Base-by-base conservation (phyloP, 2,888 invertebrate genomes). In the Brachypterus glaber region DNA sequence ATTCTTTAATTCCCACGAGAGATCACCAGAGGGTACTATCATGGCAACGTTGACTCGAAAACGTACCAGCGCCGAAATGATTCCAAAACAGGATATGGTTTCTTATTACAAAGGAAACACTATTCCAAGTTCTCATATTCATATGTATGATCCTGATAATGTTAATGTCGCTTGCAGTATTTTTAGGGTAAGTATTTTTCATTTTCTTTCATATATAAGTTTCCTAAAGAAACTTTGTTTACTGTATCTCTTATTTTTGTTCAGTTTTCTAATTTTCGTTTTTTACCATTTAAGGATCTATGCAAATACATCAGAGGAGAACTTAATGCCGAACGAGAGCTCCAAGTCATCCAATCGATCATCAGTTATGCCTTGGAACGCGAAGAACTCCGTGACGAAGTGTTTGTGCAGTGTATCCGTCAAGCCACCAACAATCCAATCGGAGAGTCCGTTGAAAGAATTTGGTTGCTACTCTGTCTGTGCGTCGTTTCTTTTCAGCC, bases 101-200 rank as follows among this genome's bases (percentile, higher is more conserved):
- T 82, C 81, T 0, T 93, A 83, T 61, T 86, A 87, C 60, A 86
- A 89, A 59, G 83, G 82, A 29, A 85, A 83, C 55, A 80, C 82
- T 40, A 93, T 95, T 50, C 88, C 91, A 1, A 89, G 86, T 35
- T 92, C 93, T 0, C 93, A 93, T 64, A 84, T 95, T 54, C 91
- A 91, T 56, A 78, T 95, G 72, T 91, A 92, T 60, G 93, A 95
- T 68, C 90, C 92, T 0, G 92, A 93, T 61, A 93, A 93, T 62
- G 80, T 92, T 24, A 80, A 83, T 33, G 76, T 90, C 1, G 90
- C 93, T 3, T 90, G 92, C 55, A 82, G 77, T 47, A 84, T 91
- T 46, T 95, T 93, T 64, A 77, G 90, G 66, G 91, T 90, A 67
- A 76, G 76, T 64, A 21, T 26, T n/a, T n/a, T n/a, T n/a, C n/a